Conservation (phyloP, 2,113 vertebrate species). For the Sinocyclocheilus anshuiensis region DNA sequence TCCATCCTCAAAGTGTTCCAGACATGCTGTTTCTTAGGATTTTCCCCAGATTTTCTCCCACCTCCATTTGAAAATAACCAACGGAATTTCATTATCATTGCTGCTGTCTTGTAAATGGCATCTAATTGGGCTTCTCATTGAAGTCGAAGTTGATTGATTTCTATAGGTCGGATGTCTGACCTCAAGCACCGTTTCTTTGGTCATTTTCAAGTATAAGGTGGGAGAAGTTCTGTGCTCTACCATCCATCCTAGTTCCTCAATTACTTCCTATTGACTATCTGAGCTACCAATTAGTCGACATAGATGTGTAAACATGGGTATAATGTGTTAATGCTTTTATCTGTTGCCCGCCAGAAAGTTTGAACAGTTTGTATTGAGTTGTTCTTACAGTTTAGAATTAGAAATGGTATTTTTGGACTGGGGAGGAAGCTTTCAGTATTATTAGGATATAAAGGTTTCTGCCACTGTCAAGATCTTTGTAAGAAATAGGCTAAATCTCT, state of each 20-base stretch:
- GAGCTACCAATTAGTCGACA: background rate
- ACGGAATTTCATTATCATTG: background rate
- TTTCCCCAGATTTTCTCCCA: background rate
- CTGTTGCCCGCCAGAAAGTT: background rate
- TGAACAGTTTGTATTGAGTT: background rate
- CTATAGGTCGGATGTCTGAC: background rate
- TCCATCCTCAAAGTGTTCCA: background rate
- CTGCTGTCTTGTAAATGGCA: background rate
- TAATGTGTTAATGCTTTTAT: background rate
- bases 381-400: background rate
- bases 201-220: background rate
- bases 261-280: background rate
- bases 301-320: background rate
- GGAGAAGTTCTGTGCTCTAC: background rate
- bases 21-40: background rate
- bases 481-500: background rate
- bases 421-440: background rate
- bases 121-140: background rate
- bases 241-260: background rate
- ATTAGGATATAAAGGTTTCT: background rate
- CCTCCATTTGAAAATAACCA: background rate
- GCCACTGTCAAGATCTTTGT: background rate
- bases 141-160: background rate
- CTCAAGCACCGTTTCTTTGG: background rate
- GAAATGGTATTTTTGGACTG: background rate